phyloP scores from a whole-genome alignment of 2,113 vertebrate species.

The Leucoraja erinaceus region DNA sequence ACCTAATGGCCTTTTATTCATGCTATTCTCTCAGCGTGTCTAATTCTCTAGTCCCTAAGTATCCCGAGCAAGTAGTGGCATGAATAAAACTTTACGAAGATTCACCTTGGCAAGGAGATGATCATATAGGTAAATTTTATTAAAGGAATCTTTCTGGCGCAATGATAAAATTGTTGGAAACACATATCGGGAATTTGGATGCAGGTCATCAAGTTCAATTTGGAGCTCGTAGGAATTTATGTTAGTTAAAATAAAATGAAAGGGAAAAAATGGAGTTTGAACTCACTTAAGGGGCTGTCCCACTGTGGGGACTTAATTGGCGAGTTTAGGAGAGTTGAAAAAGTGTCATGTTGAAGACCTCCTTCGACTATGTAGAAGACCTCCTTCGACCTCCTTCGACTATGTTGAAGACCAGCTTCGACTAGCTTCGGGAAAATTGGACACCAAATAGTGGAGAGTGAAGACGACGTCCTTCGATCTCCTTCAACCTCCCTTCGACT shows the following conservation, averaged over 20 bases:
- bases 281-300: no score
- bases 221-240: neutral
- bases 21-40: neutral
- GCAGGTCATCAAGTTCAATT: neutral
- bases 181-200: neutral
- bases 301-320: no score
- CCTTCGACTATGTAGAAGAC: no score
- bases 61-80: neutral
- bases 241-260: neutral
- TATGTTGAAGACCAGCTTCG: no score
- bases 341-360: no score
- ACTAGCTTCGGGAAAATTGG: no score
- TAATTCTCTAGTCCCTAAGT: neutral
- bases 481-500: no score
- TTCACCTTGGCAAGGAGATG: neutral
- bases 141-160: neutral
- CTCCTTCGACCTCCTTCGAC: no score
- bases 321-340: no score
- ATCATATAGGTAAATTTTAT: neutral
- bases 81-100: neutral
- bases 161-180: neutral
- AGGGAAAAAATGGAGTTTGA: neutral
- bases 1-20: neutral
- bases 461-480: no score
- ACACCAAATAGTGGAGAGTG: no score